Evolutionary conservation across 2,113 vertebrate species (phyloP).

Genomic region (Probosciger aterrimus): DNA sequence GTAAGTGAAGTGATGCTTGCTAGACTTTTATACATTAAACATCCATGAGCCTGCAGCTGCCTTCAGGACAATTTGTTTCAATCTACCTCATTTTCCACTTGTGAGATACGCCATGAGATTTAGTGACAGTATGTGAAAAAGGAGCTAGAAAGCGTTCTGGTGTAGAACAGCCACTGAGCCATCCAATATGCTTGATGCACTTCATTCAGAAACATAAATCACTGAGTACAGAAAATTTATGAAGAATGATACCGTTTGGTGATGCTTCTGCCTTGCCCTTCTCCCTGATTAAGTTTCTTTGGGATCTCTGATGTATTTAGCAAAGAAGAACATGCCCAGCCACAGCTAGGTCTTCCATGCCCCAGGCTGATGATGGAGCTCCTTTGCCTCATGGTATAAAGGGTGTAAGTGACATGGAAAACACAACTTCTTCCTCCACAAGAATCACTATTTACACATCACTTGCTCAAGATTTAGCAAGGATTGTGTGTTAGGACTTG

Average conservation of each 20-base stretch:
- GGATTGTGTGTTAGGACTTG: background rate
- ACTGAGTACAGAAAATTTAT: background rate
- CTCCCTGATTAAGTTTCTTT: background rate
- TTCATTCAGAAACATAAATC: background rate
- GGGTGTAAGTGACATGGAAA: background rate
- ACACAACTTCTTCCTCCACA: background rate
- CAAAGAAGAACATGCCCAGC: background rate
- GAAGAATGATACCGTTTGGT: background rate
- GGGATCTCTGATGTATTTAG: background rate
- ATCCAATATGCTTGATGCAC: background rate
- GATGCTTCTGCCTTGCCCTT: background rate
- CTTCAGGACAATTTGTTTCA: slow-evolving; percentile 43
- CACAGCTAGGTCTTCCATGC: background rate
- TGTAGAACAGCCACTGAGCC: background rate
- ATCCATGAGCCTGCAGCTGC: background rate
- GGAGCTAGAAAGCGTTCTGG: background rate
- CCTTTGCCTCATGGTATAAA: background rate
- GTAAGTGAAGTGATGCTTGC: background rate
- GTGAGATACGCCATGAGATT: slow-evolving; percentile 1
- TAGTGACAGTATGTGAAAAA: slow-evolving; percentile 2
- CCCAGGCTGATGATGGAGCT: background rate
- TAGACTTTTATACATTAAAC: background rate
- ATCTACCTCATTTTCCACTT: slow-evolving; percentile 15
- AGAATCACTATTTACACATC: background rate
- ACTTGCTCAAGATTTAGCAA: background rate